Base-by-base conservation (phyloP, 2,113 vertebrate species). In the Muntiacus muntjak region DNA sequence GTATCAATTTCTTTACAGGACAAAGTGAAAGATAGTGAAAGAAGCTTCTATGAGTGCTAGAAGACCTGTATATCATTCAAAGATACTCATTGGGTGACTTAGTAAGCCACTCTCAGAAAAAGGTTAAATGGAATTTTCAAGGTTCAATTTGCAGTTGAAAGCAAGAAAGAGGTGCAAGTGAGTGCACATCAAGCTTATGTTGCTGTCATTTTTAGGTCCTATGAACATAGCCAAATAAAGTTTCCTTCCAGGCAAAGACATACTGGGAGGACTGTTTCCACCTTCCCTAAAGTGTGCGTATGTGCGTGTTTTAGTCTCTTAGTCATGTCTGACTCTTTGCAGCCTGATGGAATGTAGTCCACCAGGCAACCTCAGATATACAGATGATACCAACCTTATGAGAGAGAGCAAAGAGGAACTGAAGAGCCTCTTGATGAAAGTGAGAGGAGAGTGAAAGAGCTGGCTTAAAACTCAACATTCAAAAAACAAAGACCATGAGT, bases 221-320 rank as follows among this genome's bases (percentile, higher is more conserved):
- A 21, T 8, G 26, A 87, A 60, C 33, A 6, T 26, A 74, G 79
- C 9, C 11, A 94, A 52, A 86, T 71, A 7, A 87, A 45, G 25
- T 74, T 43, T 25, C 23, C 43, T 78, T 74, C 19, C 55, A 87
- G n/a, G 28, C 7, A 92, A n/a, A 92, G 16, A 64, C 1, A 84
- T 9, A 76, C 10, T 45, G 7, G 76, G 6, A 15, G 30, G 40
- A 50, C n/a, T 74, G 7, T 40, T 43, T 15, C 11, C 26, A 26
- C 40, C 23, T 76, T 76, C 40, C 40, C 6, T 76, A 76, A 26
- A 15, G 40, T 76, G 23, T 43, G 23, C 19, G 0, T 25, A 21
- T 36, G 64, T 36, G 64, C 1, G 0, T 6, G 0, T 21, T 43
- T 7, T 43, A 43, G 12, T 43, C 0, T 0, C 21, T 74, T 36